Evolutionary conservation across 2,888 invertebrate species (phyloP).

Genomic region (Liodrosophila aerea): DNA sequence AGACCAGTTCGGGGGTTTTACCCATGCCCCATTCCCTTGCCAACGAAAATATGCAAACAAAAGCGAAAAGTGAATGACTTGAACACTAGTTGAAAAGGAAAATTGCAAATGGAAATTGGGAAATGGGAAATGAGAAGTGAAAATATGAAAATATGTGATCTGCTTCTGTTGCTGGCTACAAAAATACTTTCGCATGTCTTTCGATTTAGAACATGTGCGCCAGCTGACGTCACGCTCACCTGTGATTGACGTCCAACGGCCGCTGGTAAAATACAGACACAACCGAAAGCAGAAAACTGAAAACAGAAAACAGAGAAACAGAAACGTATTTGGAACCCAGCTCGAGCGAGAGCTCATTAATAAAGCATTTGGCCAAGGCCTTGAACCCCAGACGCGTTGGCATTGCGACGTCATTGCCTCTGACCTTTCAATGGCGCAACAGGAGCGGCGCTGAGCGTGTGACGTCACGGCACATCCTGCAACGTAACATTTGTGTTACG

Average conservation of each 20-base stretch:
- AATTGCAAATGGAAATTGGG: conserved; percentile 24
- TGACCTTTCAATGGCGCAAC: conserved; percentile 52
- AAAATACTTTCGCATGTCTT: conserved; percentile 36
- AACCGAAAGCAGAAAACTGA: conserved; percentile 3
- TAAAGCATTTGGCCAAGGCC: conserved; percentile 43
- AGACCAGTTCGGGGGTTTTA: conserved; percentile 45
- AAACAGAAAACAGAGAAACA: conserved; percentile 4
- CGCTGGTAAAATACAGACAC: conserved; percentile 2
- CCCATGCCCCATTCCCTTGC: conserved; percentile 24
- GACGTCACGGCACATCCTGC: conserved; percentile 43
- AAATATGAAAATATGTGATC: conserved; percentile 1
- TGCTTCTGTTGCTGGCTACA: conserved; percentile 49
- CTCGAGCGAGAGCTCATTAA: conserved; percentile 38
- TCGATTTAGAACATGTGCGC: background rate
- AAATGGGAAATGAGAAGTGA: conserved; percentile 11
- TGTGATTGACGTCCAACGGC: conserved; percentile 61
- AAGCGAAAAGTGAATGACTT: conserved; percentile 54
- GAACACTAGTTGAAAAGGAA: no score
- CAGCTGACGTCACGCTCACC: conserved; percentile 65
- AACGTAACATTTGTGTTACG: conserved; percentile 48
- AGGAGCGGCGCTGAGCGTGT: conserved; percentile 40
- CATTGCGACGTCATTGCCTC: conserved; percentile 44
- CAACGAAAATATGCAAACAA: conserved; percentile 22
- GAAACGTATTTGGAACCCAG: conserved; percentile 21
- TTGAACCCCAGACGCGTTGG: conserved; percentile 43